Evolutionary conservation across 2,113 vertebrate genomes (phyloP), one percentile per base, ranked within the genome.

Genomic region (Prietella phreatophila): DNA sequence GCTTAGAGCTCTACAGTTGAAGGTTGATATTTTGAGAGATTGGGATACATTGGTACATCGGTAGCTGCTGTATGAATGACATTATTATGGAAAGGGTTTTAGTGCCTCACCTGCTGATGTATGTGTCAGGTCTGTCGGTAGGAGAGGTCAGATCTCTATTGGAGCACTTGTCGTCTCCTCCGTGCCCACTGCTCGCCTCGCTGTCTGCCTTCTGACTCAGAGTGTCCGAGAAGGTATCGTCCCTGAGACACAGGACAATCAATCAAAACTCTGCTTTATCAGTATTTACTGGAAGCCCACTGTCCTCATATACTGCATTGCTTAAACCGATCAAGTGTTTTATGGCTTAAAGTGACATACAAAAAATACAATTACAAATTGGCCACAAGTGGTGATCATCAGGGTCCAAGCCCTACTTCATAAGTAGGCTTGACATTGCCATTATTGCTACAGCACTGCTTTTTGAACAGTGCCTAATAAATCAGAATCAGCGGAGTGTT

Each of bases 141-240:
- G 97, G 97, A 8, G 97, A 98, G 92, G 93, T 93, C 90, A 97
- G 93, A 89, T 99, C 97, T 94, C 98, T 99, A 56, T 96, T 97
- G 1, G 97, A 96, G 61, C 96, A 96, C 93, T 97, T 99, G 79
- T 99, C 98, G 20, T 99, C 98, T 0, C 94, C 95, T n/a, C 96
- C 92, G 0, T 98, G 97, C 69, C 97, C 97, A 0, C 98, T 99
- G 96, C 98, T 97, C 90, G 97, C 96, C 92, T 99, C 98, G 3
- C 98, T 99, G 95, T 99, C 97, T 0, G 97, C 97, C 93, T 99
- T 99, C 91, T 99, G 98, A 93, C 98, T 99, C 94, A 99, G 93
- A 6, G 97, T 98, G 93, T 99, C 98, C 4, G 98, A 99, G 95
- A 99, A 99, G 2, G 95, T 96, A 92, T 99, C 98, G 88, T 99